phyloP scores from a whole-genome alignment of 2,113 vertebrate species.

The Clupea harengus region DNA sequence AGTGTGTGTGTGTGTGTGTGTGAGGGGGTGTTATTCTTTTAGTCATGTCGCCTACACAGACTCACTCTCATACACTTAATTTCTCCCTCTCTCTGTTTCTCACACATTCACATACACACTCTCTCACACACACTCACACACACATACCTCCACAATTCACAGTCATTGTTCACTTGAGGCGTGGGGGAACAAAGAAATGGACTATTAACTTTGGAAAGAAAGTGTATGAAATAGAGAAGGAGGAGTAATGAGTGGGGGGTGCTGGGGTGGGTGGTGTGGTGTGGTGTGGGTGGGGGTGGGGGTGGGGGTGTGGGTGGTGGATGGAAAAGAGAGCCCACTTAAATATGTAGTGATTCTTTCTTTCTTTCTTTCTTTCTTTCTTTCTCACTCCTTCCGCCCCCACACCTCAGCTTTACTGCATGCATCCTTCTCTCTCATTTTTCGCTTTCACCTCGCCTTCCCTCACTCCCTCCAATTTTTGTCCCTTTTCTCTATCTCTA shows the following conservation, averaged over 20 bases:
- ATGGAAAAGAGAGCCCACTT: slow-evolving; percentile 31
- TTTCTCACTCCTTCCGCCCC: slow-evolving; percentile 21
- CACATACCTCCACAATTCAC: too few relatives aligned
- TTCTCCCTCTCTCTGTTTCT: too few relatives aligned
- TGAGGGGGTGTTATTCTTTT: slow-evolving; percentile 34
- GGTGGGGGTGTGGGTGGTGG: neutral
- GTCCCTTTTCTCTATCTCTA: neutral
- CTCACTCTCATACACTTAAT: neutral
- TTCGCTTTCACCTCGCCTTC: neutral
- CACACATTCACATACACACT: neutral
- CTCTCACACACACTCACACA: neutral
- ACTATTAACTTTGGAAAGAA: slow-evolving; percentile 43
- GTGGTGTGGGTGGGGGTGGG: neutral
- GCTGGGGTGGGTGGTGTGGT: too few relatives aligned
- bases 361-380: neutral
- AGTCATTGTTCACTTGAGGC: slow-evolving; percentile 38
- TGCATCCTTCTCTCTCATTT: neutral
- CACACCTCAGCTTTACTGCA: neutral
- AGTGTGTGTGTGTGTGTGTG: slow-evolving; percentile 22
- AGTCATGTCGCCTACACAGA: slow-evolving; percentile 2
- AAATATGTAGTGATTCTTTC: slow-evolving; percentile 35
- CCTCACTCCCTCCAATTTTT: neutral
- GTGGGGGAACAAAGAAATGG: slow-evolving; percentile 43
- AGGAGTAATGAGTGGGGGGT: neutral
- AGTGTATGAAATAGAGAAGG: neutral